Base-by-base conservation (phyloP, 2,797 vertebrate species). In the Bradypodion ventrale region DNA sequence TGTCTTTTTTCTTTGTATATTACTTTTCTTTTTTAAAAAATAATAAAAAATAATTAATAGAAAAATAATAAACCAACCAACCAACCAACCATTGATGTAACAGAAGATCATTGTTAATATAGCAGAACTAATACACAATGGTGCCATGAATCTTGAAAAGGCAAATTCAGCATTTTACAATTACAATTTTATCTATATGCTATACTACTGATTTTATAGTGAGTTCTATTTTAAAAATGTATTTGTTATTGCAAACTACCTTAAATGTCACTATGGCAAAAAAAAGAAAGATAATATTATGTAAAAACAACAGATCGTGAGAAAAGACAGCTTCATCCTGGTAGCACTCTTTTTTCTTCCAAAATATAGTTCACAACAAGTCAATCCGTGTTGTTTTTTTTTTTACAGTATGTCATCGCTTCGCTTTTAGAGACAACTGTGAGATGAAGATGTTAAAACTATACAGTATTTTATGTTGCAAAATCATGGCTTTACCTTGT, bases 401-500 rank as follows among this genome's bases (percentile, higher is more conserved):
- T 37, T 42, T 87, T n/a, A 86, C 9, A 1, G 83, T 78, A 82
- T 37, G 0, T 1, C 1, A 52, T 78, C 88, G 21, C 70, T 89
- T 79, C 49, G 65, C 29, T 80, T 88, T 85, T 79, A 85, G 32
- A 85, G 79, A 78, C 69, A 1, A 1, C 62, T 75, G 65, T 0
- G 1, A 90, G 60, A 76, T 62, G 73, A 75, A 44, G 52, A 77
- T 82, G 89, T 85, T 56, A 74, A 79, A 56, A 19, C 12, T 21
- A 66, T 7, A 25, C 19, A 85, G 29, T 12, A 15, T 0, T 79
- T 84, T 68, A n/a, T 8, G 66, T 59, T 29, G 77, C 16, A 37
- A 63, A 83, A n/a, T 46, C n/a, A n/a, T n/a, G n/a, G 1, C 78
- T 84, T 94, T 94, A 92, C 92, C 89, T 91, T 85, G 76, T 83